Conservation (phyloP, 2,888 invertebrate genomes). For the Congeria kusceri region DNA sequence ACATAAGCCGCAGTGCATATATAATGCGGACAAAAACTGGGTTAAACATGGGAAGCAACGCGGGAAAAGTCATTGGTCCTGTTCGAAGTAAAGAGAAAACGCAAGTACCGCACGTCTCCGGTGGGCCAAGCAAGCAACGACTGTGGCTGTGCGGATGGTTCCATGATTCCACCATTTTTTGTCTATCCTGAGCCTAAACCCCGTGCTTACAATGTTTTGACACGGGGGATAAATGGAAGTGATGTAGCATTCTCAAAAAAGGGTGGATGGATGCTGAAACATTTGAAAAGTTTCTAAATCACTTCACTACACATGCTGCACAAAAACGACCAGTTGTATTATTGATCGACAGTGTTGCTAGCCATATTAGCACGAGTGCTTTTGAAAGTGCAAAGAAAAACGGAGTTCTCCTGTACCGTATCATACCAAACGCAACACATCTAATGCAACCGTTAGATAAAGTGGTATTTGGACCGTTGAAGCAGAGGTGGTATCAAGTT, state of each 20-base stretch:
- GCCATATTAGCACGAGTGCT: constrained; percentile 33
- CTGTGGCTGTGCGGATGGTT: too few species aligned
- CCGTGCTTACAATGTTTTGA: too few species aligned
- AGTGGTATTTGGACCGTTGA: constrained; percentile 61
- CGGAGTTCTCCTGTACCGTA: constrained; percentile 49
- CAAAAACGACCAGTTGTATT: constrained; percentile 50
- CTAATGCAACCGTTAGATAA: constrained; percentile 67
- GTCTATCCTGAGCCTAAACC: too few species aligned
- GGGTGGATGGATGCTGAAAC: constrained; percentile 51
- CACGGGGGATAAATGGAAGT: too few species aligned
- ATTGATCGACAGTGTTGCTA: constrained; percentile 53
- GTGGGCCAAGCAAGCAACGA: too few species aligned
- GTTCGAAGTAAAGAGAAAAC: too few species aligned
- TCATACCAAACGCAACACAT: constrained; percentile 60
- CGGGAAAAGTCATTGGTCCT: too few species aligned
- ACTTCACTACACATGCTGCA: constrained; percentile 44
- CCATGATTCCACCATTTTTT: too few species aligned
- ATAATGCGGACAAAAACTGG: too few species aligned
- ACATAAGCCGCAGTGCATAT: too few species aligned
- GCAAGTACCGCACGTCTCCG: too few species aligned
- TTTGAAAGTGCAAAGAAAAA: constrained; percentile 41
- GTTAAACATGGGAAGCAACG: too few species aligned
- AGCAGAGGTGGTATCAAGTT: constrained; percentile 52
- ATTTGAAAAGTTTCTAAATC: constrained; percentile 40
- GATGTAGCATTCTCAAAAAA: constrained; percentile 52